A percentile compares a stretch with the other conserved stretches of the same genome.
Conservation (phyloP, 2,113 vertebrate species). For the Anhinga anhinga region DNA sequence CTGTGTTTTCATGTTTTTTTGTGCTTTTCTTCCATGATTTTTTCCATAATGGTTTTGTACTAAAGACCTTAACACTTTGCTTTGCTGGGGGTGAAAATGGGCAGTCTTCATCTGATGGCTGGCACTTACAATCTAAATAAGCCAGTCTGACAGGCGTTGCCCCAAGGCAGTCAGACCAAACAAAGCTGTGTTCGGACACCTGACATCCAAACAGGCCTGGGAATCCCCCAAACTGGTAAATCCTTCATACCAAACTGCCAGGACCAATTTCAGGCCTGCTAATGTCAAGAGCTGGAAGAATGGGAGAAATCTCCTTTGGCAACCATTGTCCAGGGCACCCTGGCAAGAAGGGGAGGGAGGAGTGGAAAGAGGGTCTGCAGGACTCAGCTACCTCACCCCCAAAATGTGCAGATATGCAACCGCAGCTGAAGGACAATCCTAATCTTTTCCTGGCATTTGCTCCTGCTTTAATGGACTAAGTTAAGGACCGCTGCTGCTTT, state of each 20-base stretch:
- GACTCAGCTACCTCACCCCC: neutral
- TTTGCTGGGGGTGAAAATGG: neutral
- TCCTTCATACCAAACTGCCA: constrained; percentile 26
- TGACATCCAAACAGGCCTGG: neutral
- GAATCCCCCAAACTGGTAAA: neutral
- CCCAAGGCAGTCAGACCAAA: neutral
- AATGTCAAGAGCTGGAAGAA: neutral
- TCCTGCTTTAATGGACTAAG: neutral
- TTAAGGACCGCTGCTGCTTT: neutral
- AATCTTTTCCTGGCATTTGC: neutral
- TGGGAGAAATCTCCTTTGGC: constrained; percentile 17
- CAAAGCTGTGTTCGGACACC: constrained; percentile 31
- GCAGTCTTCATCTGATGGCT: neutral
- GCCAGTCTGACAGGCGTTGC: neutral
- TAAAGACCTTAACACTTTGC: neutral
- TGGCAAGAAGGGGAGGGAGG: neutral
- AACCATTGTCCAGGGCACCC: neutral
- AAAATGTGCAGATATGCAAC: neutral
- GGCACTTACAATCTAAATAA: neutral
- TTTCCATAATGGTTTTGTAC: neutral
- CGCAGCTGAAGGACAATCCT: neutral
- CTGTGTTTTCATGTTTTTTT: neutral
- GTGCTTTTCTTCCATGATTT: neutral
- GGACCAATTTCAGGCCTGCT: constrained; percentile 45
- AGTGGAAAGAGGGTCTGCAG: neutral